Percentiles rank a stretch among this genome's conserved stretches.
Conservation (phyloP, 2,888 invertebrate species). For the Caenorhabditis japonica region DNA sequence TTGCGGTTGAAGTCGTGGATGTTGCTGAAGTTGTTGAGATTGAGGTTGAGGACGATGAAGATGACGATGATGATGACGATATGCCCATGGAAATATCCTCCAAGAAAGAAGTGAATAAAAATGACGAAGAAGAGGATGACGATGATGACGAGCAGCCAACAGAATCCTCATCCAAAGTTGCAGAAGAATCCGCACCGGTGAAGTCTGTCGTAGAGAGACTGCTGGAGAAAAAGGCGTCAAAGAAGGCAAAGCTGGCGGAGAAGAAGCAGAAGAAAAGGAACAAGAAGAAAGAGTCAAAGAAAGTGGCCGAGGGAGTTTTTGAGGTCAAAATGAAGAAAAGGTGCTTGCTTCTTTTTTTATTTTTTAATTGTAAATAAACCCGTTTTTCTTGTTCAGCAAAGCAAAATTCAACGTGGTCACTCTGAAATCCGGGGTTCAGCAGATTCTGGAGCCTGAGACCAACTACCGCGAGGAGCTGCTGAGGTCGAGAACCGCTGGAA, state of each 20-base stretch:
- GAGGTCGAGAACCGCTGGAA: conserved; percentile 30
- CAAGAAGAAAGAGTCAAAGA: conserved; percentile 36
- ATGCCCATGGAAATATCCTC: conserved; percentile 18
- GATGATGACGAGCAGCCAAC: conserved; percentile 27
- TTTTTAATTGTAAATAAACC: background rate
- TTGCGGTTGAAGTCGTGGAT: background rate
- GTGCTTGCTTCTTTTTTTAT: background rate
- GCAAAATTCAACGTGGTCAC: conserved; percentile 48
- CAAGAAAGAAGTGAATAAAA: background rate
- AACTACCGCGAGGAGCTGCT: conserved; percentile 49
- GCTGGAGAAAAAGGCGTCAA: conserved; percentile 31
- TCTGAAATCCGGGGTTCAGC: conserved; percentile 30
- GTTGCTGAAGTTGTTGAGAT: background rate
- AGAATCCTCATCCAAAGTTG: conserved; percentile 16
- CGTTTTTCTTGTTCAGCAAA: conserved; percentile 26
- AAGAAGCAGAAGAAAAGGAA: conserved; percentile 32
- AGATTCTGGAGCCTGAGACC: conserved; percentile 34
- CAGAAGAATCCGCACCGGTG: background rate
- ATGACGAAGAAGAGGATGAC: background rate
- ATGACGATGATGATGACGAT: conserved; percentile 15
- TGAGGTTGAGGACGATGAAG: background rate
- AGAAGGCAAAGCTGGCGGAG: conserved; percentile 13
- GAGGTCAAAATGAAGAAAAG: conserved; percentile 47
- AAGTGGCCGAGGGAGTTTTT: conserved; percentile 33
- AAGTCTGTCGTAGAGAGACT: conserved; percentile 25